These are phyloP conservation scores for Hemiprocne comata DNA, from an alignment of 2,113 vertebrate species.

Conservation along the genomic window DNA sequence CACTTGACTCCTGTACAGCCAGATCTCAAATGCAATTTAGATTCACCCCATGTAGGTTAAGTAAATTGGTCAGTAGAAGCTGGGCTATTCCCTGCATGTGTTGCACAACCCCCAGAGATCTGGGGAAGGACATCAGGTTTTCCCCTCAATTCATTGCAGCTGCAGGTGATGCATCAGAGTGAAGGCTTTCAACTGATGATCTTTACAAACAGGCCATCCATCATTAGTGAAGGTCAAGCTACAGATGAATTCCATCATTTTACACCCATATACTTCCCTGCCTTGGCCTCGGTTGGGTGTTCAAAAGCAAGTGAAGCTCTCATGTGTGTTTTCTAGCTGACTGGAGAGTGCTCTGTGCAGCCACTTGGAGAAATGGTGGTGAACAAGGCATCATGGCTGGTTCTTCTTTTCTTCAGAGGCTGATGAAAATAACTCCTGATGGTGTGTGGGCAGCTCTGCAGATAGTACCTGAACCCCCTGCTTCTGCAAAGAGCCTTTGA, in stretches of 20 bases:
- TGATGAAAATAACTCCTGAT: neutral
- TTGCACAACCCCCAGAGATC: neutral
- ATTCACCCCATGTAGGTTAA: neutral
- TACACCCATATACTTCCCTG: neutral
- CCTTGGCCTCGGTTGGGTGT: neutral
- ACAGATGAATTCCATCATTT: slow-evolving; percentile 59
- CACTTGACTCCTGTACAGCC: neutral
- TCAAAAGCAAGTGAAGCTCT: neutral
- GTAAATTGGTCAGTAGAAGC: neutral
- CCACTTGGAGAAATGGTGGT: rapidly evolving
- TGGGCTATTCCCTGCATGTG: neutral
- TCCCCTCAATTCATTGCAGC: neutral
- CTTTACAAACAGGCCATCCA: slow-evolving; percentile 9
- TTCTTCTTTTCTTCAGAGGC: neutral
- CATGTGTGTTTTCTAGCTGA: neutral
- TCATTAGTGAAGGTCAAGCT: slow-evolving; percentile 64
- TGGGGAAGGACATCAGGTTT: neutral
- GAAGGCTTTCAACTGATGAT: slow-evolving; percentile 6
- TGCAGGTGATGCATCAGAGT: slow-evolving; percentile 17
- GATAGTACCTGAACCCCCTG: neutral
- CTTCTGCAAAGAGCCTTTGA: neutral
- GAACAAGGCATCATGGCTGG: rapidly evolving
- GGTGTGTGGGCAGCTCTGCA: neutral
- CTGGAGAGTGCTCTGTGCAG: neutral
- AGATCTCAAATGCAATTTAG: neutral